Percentiles rank a stretch among this genome's conserved stretches.
phyloP scores from a whole-genome alignment of 2,797 vertebrate genomes.

The Malurus splendens region DNA sequence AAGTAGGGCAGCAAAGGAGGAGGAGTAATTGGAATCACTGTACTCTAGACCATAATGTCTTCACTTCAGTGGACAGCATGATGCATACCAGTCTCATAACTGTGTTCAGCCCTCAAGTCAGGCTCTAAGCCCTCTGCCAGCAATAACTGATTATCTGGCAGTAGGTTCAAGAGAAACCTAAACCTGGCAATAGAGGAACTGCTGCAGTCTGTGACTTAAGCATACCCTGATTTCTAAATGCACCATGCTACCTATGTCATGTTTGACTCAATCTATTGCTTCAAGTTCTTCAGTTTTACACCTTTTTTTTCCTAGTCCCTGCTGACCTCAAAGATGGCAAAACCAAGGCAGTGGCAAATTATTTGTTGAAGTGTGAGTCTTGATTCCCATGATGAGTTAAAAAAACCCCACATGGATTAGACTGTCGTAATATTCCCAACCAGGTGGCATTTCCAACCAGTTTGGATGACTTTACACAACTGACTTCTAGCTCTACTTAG shows the following conservation, averaged over 20 bases:
- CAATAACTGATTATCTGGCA: conserved; percentile 18
- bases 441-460: background rate
- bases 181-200: background rate
- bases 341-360: background rate
- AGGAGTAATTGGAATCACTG: background rate
- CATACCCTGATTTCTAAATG: background rate
- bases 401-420: background rate
- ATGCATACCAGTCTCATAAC: background rate
- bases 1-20: background rate
- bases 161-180: background rate
- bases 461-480: conserved; percentile 13
- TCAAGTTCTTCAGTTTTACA: background rate
- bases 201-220: background rate
- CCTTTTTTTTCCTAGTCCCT: background rate
- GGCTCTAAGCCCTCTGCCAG: background rate
- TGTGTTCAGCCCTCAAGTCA: background rate
- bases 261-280: background rate
- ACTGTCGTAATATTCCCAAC: background rate
- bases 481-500: background rate
- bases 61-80: background rate
- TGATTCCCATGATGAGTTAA: background rate
- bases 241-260: background rate
- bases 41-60: background rate
- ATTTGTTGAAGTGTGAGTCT: background rate
- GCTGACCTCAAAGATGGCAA: background rate